Percentiles rank a stretch among this genome's conserved stretches.
These are phyloP conservation scores for Poeciliopsis gracilis DNA, from an alignment of 2,797 vertebrate species.

Conservation along the genomic window DNA sequence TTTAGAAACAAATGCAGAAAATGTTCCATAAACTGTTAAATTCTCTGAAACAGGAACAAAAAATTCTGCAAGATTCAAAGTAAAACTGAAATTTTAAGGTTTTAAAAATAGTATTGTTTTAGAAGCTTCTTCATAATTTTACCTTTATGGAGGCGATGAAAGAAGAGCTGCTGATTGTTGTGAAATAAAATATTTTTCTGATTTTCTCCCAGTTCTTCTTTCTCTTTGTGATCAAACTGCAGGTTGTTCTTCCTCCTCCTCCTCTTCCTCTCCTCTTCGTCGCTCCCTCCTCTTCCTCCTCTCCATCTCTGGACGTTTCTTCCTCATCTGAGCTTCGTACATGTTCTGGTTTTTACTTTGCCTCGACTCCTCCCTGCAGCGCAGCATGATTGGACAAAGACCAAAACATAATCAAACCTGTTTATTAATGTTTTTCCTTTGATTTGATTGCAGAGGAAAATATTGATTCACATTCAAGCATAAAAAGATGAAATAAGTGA, in stretches of 20 bases:
- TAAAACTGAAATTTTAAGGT: background rate
- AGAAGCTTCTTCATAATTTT: too few species aligned
- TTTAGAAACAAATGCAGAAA: background rate
- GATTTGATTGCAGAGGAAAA: background rate
- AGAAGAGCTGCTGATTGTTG: background rate
- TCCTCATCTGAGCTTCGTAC: background rate
- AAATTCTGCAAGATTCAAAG: background rate
- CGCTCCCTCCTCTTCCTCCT: conserved; percentile 12
- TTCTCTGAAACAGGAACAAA: background rate
- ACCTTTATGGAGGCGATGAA: background rate
- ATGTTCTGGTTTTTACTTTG: background rate
- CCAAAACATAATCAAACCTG: background rate
- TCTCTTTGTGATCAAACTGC: background rate
- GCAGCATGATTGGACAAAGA: conserved; percentile 23
- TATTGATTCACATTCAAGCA: background rate
- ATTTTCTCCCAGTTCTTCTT: background rate
- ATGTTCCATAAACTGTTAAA: background rate
- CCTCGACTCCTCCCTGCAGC: conserved; percentile 40
- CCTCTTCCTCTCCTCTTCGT: background rate
- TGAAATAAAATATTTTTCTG: background rate
- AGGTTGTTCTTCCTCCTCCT: background rate
- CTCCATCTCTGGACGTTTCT: background rate
- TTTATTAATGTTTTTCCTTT: background rate
- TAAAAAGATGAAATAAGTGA: background rate
- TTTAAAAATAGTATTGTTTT: background rate